Evolutionary conservation across 2,797 vertebrate genomes (phyloP).

Genomic region (Phataginus tetradactyla): DNA sequence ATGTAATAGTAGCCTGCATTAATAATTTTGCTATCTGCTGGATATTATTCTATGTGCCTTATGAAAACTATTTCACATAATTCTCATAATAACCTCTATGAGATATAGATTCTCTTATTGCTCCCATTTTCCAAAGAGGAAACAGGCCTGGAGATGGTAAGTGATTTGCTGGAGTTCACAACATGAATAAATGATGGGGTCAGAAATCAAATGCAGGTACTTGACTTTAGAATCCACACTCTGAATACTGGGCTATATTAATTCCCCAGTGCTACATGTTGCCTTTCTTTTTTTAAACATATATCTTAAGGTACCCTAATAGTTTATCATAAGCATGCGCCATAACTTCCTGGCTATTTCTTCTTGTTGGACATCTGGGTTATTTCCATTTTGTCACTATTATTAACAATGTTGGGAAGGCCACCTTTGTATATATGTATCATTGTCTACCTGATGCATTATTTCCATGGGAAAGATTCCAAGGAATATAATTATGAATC

Average conservation of each 20-base stretch:
- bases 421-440: background rate
- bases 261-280: rapidly evolving
- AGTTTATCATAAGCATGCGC: rapidly evolving
- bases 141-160: background rate
- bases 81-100: background rate
- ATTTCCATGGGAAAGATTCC: background rate
- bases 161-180: background rate
- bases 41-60: background rate
- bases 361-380: background rate
- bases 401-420: background rate
- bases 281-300: background rate
- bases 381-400: background rate
- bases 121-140: background rate
- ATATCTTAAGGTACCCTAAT: background rate
- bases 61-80: background rate
- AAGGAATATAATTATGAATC: background rate
- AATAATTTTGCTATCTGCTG: background rate
- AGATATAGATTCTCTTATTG: background rate
- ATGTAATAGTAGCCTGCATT: background rate
- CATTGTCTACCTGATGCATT: background rate
- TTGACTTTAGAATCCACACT: background rate
- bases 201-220: rapidly evolving
- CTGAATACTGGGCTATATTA: rapidly evolving
- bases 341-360: background rate
- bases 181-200: background rate